phyloP scores from a whole-genome alignment of 2,888 invertebrate species.

The Serrognathus titanus region DNA sequence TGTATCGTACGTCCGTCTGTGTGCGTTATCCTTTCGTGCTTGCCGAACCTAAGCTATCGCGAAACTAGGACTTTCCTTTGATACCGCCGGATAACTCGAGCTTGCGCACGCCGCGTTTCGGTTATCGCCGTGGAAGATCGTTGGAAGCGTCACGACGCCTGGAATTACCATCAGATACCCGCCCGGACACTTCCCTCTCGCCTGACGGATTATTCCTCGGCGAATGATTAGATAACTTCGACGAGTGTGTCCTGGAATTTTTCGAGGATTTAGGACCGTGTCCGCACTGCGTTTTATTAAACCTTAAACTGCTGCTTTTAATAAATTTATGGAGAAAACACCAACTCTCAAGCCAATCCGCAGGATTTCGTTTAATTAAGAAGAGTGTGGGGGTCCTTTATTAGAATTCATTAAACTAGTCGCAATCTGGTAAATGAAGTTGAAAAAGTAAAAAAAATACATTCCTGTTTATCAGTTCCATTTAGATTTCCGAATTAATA shows the following conservation, averaged over 20 bases:
- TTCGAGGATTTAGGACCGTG: not conserved
- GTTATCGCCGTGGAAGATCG: conserved; percentile 18
- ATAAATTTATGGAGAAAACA: too few relatives aligned
- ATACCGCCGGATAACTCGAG: conserved; percentile 22
- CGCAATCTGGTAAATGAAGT: too few relatives aligned
- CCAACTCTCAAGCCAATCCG: too few relatives aligned
- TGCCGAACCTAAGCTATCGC: conserved; percentile 11
- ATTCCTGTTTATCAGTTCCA: too few relatives aligned
- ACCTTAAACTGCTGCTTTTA: too few relatives aligned
- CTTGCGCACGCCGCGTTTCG: conserved; percentile 24
- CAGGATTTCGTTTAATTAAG: too few relatives aligned
- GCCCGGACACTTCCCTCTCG: conserved; percentile 20
- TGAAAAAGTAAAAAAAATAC: too few relatives aligned
- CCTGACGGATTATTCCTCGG: conserved; percentile 19
- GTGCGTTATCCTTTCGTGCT: conserved; percentile 4
- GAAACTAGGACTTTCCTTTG: conserved; percentile 24
- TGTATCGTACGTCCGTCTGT: conserved; percentile 12
- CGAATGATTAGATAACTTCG: not conserved
- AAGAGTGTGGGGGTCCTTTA: too few relatives aligned
- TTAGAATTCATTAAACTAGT: too few relatives aligned
- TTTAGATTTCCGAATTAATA: too few relatives aligned
- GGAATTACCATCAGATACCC: conserved; percentile 22
- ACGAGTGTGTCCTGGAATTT: not conserved
- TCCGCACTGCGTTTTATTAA: too few relatives aligned
- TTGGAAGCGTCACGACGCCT: conserved; percentile 22